phyloP scores from a whole-genome alignment of 2,113 vertebrate species.

The Paradisaea rubra region DNA sequence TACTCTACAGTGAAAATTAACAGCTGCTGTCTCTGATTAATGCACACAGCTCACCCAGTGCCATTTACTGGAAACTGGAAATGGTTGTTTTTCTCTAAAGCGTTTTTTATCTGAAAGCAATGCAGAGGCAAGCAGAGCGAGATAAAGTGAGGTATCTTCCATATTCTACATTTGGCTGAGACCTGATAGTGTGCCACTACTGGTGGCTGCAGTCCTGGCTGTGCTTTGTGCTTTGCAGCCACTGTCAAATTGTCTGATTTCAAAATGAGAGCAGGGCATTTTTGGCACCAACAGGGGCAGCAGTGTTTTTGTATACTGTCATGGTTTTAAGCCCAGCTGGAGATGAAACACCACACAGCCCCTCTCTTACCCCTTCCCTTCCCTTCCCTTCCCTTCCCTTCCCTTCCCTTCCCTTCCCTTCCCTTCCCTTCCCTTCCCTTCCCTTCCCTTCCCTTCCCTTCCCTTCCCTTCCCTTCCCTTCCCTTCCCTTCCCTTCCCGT shows the following conservation, averaged over 20 bases:
- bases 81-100: neutral
- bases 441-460: no score
- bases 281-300: neutral
- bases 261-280: neutral
- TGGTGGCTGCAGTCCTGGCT: neutral
- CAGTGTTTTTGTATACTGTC: neutral
- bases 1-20: neutral
- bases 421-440: no score
- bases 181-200: neutral
- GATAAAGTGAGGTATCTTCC: neutral
- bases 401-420: no score
- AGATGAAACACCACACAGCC: neutral
- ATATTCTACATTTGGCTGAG: neutral
- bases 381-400: no score
- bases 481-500: no score
- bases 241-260: neutral
- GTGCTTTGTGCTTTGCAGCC: neutral
- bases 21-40: constrained; percentile 1
- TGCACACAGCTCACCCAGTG: neutral
- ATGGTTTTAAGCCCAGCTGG: neutral
- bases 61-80: neutral
- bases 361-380: neutral
- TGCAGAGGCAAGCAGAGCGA: neutral
- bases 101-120: neutral
- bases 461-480: no score